These are phyloP conservation scores for Neoseiulus cucumeris DNA, from an alignment of 1,140 invertebrate genomes.

Conservation along the genomic window DNA sequence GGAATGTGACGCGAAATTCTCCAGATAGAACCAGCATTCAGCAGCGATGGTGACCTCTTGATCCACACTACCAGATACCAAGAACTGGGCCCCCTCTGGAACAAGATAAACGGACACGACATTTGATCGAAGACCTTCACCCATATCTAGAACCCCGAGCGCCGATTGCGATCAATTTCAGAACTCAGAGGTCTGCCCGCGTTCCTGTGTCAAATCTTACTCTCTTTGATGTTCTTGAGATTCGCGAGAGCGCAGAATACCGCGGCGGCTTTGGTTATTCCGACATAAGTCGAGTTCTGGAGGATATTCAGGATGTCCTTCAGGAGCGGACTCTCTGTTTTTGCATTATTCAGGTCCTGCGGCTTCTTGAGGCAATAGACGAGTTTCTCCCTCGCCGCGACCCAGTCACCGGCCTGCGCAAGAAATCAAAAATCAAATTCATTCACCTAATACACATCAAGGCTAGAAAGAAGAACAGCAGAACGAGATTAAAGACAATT, in stretches of 20 bases:
- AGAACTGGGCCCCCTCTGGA: neutral
- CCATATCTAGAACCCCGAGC: too few relatives aligned
- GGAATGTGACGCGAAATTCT: constrained; percentile 23
- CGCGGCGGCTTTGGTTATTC: constrained; percentile 20
- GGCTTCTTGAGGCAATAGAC: constrained; percentile 25
- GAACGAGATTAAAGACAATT: neutral
- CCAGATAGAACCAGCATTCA: constrained; percentile 16
- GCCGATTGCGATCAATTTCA: neutral
- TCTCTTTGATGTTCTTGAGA: neutral
- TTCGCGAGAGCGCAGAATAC: constrained; percentile 19
- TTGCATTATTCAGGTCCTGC: constrained; percentile 4
- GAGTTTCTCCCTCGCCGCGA: constrained; percentile 42
- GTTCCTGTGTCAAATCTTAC: neutral
- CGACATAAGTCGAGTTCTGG: constrained; percentile 20
- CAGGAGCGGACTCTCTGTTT: constrained; percentile 8
- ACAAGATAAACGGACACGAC: neutral
- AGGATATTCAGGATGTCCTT: neutral
- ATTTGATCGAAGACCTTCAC: neutral
- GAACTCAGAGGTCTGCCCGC: neutral
- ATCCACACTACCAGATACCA: neutral
- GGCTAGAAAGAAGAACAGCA: neutral
- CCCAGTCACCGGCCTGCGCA: constrained; percentile 41
- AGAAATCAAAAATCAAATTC: neutral
- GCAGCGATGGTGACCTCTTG: neutral
- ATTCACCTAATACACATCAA: neutral